Conservation (phyloP, 2,888 invertebrate genomes). For the Rhagium mordax region DNA sequence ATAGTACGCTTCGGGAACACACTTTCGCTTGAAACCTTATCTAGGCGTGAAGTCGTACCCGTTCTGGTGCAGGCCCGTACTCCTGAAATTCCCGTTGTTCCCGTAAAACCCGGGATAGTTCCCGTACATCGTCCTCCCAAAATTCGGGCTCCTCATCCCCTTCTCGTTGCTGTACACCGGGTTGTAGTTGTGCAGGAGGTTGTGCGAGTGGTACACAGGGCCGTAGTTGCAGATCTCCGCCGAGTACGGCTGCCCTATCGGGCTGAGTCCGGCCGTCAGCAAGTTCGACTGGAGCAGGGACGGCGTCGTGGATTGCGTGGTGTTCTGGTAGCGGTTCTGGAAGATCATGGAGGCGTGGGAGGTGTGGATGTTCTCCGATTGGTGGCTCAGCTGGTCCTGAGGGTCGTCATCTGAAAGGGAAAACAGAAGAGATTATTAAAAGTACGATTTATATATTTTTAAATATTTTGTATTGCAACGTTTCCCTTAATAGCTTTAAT, state of each 20-base stretch:
- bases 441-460: too few species aligned
- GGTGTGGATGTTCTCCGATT: constrained; percentile 45
- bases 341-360: constrained; percentile 54
- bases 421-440: neutral
- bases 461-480: too few species aligned
- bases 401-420: constrained; percentile 63
- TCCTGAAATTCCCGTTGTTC: constrained; percentile 61
- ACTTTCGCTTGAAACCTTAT: constrained; percentile 22
- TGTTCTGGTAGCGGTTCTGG: constrained; percentile 62
- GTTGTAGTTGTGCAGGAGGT: constrained; percentile 68
- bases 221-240: constrained; percentile 79
- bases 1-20: neutral
- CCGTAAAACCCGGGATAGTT: constrained; percentile 65
- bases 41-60: constrained; percentile 63
- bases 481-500: neutral
- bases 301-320: constrained; percentile 56
- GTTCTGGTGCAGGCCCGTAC: constrained; percentile 57
- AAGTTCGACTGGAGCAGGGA: constrained; percentile 61
- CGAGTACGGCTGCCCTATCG: constrained; percentile 76
- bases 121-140: constrained; percentile 64
- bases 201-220: constrained; percentile 76
- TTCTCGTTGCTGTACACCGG: constrained; percentile 66
- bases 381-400: constrained; percentile 46
- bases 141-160: constrained; percentile 61
- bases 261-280: constrained; percentile 61